phyloP scores from a whole-genome alignment of 1,140 invertebrate species.

The Papilio helenus region DNA sequence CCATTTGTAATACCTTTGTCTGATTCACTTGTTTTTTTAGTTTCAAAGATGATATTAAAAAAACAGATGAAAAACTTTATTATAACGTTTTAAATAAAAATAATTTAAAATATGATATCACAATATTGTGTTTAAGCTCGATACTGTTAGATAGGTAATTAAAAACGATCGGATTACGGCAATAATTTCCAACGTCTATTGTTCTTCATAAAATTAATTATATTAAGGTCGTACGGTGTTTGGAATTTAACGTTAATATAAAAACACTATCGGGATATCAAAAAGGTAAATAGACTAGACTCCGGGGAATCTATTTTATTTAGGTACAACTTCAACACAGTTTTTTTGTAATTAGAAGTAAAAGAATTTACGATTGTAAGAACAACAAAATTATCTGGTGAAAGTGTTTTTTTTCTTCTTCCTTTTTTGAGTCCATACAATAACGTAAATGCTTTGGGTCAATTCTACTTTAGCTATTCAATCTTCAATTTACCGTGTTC shows the following conservation, averaged over 20 bases:
- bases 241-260: neutral
- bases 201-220: conserved; percentile 1
- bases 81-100: neutral
- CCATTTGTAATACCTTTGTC: no score
- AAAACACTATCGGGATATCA: neutral
- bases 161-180: conserved; percentile 15
- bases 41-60: no score
- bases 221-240: neutral
- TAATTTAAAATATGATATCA: neutral
- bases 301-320: neutral
- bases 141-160: conserved; percentile 11
- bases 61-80: no score
- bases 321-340: no score
- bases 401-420: neutral
- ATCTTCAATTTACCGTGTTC: neutral
- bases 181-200: conserved; percentile 16
- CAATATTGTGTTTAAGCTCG: neutral
- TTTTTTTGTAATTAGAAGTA: no score
- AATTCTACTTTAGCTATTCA: neutral
- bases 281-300: neutral
- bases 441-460: no score
- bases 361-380: no score
- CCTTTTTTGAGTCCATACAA: no score
- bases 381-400: no score
- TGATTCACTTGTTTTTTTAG: no score